Percentiles rank a stretch among this genome's conserved stretches.
These are phyloP conservation scores for Drosophila kambysellisi DNA, from an alignment of 2,888 invertebrate species.

Conservation along the genomic window DNA sequence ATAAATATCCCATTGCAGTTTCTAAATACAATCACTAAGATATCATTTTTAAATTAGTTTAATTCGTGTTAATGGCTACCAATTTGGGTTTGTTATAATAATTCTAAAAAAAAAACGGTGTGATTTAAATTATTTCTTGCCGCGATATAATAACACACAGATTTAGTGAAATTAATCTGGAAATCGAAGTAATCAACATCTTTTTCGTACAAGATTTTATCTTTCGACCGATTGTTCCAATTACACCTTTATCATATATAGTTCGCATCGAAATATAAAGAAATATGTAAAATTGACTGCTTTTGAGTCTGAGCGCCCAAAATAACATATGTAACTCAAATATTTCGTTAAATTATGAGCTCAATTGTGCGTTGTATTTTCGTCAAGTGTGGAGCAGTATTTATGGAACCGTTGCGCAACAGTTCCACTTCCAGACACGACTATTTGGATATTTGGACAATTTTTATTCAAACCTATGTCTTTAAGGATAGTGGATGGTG, in stretches of 20 bases:
- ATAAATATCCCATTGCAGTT: constrained; percentile 6
- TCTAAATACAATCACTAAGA: constrained; percentile 1
- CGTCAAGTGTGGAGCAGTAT: not conserved
- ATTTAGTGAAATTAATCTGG: not conserved
- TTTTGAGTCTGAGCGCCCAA: not conserved
- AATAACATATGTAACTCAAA: not conserved
- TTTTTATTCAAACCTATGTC: constrained; percentile 33
- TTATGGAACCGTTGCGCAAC: constrained; percentile 1
- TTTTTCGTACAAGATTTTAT: not conserved
- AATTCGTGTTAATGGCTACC: not conserved
- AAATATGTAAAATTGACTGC: too few relatives aligned
- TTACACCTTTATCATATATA: not conserved
- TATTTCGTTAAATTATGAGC: not conserved
- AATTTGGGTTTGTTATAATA: not conserved
- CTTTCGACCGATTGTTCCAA: not conserved
- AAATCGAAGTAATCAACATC: too few relatives aligned
- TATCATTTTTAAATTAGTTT: not conserved
- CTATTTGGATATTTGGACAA: constrained; percentile 40
- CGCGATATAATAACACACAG: not conserved
- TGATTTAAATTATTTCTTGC: not conserved
- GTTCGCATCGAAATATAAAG: too few relatives aligned
- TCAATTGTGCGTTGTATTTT: not conserved
- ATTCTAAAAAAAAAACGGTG: not conserved
- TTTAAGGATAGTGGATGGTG: not conserved
- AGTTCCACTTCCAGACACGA: not conserved